These are phyloP conservation scores for Xestoiulus laeticollis DNA, from an alignment of 2,888 invertebrate species.

Conservation along the genomic window DNA sequence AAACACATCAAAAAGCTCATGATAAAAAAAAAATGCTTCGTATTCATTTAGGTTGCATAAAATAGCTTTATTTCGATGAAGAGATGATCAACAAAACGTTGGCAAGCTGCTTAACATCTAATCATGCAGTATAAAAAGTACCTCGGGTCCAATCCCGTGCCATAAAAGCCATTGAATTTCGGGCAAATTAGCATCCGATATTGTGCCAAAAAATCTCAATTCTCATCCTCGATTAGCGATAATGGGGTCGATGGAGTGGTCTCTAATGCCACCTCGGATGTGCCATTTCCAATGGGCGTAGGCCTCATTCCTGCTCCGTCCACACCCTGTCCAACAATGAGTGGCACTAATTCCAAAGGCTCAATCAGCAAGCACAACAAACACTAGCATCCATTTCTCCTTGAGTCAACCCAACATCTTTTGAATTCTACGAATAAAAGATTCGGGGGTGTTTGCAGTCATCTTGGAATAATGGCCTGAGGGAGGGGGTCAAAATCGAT, in stretches of 20 bases:
- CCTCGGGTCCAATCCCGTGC: background rate
- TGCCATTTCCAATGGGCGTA: background rate
- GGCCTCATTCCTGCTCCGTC: background rate
- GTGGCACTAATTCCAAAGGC: background rate
- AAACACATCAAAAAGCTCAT: no score
- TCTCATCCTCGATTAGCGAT: background rate
- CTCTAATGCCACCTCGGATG: slow-evolving; percentile 25
- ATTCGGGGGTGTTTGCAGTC: background rate
- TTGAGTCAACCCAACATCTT: slow-evolving; percentile 10
- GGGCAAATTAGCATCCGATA: background rate
- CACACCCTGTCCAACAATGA: slow-evolving; percentile 30
- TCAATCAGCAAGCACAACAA: background rate
- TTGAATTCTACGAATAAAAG: background rate
- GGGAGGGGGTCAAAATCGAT: background rate
- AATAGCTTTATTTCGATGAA: background rate
- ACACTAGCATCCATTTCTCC: background rate
- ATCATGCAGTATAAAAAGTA: background rate
- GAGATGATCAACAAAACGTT: background rate
- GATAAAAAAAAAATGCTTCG: no score
- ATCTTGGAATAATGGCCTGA: background rate
- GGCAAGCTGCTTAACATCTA: background rate
- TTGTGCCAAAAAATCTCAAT: background rate
- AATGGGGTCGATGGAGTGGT: slow-evolving; percentile 30
- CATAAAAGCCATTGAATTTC: background rate
- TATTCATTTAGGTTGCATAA: background rate